A percentile compares a stretch with the other conserved stretches of the same genome.
Conservation (phyloP, 2,113 vertebrate genomes). For the Oryctolagus cuniculus region DNA sequence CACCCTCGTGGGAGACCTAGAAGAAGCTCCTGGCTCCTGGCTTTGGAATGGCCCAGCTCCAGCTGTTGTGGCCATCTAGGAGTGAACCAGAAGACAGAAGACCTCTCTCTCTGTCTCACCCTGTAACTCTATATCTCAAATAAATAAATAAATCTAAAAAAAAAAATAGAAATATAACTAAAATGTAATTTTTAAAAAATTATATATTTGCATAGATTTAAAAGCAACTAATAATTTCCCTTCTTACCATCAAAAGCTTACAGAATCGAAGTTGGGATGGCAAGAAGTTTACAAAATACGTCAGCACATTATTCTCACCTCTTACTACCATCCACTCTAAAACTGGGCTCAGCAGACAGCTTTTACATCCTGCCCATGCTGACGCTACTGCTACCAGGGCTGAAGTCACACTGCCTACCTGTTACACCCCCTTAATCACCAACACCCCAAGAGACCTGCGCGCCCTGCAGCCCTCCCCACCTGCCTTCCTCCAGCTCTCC, state of each 20-base stretch:
- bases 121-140: too few relatives aligned
- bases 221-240: neutral
- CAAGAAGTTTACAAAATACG: neutral
- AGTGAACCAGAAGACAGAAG: too few relatives aligned
- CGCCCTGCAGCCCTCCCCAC: rapidly evolving
- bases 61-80: too few relatives aligned
- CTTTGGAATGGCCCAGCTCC: too few relatives aligned
- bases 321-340: neutral
- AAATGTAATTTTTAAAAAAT: too few relatives aligned
- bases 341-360: neutral
- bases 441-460: neutral
- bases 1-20: too few relatives aligned
- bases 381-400: neutral
- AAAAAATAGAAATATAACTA: too few relatives aligned
- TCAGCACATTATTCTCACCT: neutral
- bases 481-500: neutral
- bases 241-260: neutral
- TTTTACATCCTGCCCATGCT: neutral
- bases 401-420: neutral
- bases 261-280: neutral
- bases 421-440: neutral
- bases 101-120: too few relatives aligned
- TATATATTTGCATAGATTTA: neutral
- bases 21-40: too few relatives aligned
- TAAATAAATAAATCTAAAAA: too few relatives aligned